Conservation (phyloP, 2,797 vertebrate genomes). For the Melanotaenia maccullochi region DNA sequence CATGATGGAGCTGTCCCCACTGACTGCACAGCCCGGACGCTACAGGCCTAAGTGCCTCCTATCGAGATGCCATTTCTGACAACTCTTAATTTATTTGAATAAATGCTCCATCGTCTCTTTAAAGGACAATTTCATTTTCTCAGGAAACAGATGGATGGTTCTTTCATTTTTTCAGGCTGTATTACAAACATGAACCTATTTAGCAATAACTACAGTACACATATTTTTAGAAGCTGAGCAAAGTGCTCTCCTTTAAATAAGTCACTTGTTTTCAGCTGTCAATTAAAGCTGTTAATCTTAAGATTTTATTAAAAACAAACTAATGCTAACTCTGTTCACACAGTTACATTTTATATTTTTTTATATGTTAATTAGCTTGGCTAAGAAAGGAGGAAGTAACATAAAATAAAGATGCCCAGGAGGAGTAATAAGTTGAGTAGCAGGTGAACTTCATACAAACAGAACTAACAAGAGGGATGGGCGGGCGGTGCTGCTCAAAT, state of each 20-base stretch:
- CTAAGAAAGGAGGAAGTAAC: no score
- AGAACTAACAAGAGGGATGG: no score
- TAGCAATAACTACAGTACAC: constrained; percentile 4
- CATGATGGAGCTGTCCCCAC: constrained; percentile 71
- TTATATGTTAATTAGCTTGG: no score
- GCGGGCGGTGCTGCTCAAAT: no score
- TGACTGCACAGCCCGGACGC: constrained; percentile 61
- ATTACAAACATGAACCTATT: constrained; percentile 39
- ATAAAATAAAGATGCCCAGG: no score
- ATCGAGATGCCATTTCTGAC: constrained; percentile 65
- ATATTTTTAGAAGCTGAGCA: constrained; percentile 14
- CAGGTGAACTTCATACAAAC: no score
- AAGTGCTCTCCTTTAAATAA: background rate
- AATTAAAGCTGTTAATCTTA: no score
- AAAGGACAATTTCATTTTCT: constrained; percentile 60
- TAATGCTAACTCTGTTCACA: no score
- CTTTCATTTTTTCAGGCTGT: constrained; percentile 45
- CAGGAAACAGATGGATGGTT: constrained; percentile 51
- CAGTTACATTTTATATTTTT: no score
- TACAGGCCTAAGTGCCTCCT: constrained; percentile 69
- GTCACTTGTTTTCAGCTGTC: constrained; percentile 1
- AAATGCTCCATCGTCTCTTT: constrained; percentile 61
- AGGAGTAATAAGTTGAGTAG: no score
- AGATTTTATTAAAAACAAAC: background rate
- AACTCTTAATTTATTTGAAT: constrained; percentile 75